Conservation (phyloP, 2,888 invertebrate species). For the Drosophila recens region DNA sequence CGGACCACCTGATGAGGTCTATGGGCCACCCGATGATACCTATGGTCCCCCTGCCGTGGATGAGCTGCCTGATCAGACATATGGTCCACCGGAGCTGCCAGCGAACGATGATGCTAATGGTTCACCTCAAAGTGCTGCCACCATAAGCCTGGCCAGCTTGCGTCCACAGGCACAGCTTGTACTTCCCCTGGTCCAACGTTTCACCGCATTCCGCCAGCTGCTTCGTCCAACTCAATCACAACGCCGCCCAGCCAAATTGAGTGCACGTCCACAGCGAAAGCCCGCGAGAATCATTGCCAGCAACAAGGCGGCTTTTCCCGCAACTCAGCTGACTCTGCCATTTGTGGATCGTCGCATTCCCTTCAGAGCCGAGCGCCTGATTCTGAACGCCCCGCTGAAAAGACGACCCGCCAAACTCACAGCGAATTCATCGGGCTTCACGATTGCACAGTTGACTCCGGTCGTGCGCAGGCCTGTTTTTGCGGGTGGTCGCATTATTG, state of each 20-base stretch:
- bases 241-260: conserved; percentile 61
- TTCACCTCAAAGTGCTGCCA: conserved; percentile 63
- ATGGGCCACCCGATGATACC: conserved; percentile 55
- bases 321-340: conserved; percentile 58
- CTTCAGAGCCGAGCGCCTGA: conserved; percentile 58
- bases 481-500: conserved; percentile 58
- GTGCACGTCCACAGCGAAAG: conserved; percentile 47
- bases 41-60: conserved; percentile 45
- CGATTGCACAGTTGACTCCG: conserved; percentile 57
- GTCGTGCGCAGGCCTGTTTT: conserved; percentile 51
- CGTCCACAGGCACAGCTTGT: conserved; percentile 68
- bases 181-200: conserved; percentile 71
- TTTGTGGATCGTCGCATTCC: conserved; percentile 65
- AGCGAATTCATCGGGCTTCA: conserved; percentile 2
- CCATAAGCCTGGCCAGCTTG: conserved; percentile 62
- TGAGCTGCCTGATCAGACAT: conserved; percentile 47
- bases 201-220: conserved; percentile 69
- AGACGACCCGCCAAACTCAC: conserved; percentile 38
- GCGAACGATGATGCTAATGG: conserved; percentile 26
- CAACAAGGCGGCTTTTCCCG: conserved; percentile 46
- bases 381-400: conserved; percentile 60
- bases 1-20: conserved; percentile 62
- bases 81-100: conserved; percentile 49
- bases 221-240: conserved; percentile 50
- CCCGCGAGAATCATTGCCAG: conserved; percentile 56